A percentile compares a stretch with the other conserved stretches of the same genome.
Evolutionary conservation across 1,140 invertebrate genomes (phyloP).

Genomic region (Cotesia chilonis): DNA sequence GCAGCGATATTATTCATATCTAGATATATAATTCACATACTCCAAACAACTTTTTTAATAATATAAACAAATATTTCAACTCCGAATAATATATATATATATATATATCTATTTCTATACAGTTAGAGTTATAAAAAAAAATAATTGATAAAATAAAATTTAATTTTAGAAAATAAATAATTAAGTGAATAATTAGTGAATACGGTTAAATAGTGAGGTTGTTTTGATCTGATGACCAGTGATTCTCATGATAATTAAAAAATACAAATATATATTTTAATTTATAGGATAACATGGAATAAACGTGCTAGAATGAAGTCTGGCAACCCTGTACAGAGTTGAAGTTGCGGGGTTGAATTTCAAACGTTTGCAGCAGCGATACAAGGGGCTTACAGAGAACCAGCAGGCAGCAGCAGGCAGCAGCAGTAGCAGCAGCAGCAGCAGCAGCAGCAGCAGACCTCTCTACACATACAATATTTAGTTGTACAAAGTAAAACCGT

Average conservation of each 20-base stretch:
- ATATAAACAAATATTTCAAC: no score
- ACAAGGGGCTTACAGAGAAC: conserved; percentile 49
- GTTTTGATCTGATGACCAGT: background rate
- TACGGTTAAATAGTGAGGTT: background rate
- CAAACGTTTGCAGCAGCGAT: conserved; percentile 53
- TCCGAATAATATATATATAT: no score
- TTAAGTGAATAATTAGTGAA: background rate
- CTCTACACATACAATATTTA: conserved; percentile 22
- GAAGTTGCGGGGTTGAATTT: conserved; percentile 58
- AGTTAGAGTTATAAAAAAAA: background rate
- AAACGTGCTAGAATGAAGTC: conserved; percentile 25
- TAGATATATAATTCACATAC: background rate
- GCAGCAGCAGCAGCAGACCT: no score
- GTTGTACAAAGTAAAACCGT: no score
- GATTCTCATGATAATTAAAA: conserved; percentile 1
- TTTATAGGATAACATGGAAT: background rate
- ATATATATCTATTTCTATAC: background rate
- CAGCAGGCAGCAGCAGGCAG: no score
- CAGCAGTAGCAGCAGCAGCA: no score
- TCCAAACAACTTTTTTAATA: background rate
- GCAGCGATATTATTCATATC: conserved; percentile 13
- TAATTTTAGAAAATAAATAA: background rate
- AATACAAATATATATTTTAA: no score
- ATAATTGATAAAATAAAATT: background rate
- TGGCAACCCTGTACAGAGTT: conserved; percentile 44